Evolutionary conservation across 2,888 invertebrate species (phyloP), one percentile per base, ranked within the genome.

Genomic region (Fragum whitleyi): DNA sequence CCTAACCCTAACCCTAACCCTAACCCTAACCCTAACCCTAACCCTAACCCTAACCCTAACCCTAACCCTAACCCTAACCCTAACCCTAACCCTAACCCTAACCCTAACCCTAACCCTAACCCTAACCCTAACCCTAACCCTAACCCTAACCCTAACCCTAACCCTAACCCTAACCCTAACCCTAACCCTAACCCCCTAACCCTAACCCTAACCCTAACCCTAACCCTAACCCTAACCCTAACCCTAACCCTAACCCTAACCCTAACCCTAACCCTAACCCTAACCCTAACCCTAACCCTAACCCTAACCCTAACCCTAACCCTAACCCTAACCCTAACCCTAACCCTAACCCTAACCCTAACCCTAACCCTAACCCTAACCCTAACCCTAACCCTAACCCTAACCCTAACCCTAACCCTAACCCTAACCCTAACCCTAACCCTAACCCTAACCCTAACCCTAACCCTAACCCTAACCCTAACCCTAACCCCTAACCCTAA

Each of bases 61-160:
- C 79, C 75, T 71, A 67, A 80, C 70, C 79, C 74, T 77, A 74
- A 74, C 77, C 77, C 74, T 77, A 81, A 77, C 81, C 81, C 77
- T 74, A 78, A 73, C 81, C 86, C 79, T 77, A 78, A 79, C 77
- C 79, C 79, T 75, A 79, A 77, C 79, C 79, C 77, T 74, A 76
- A 79, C 81, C 81, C 82, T 72, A 80, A 81, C 82, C 85, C 78
- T 75, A 79, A 81, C 76, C 81, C 81, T 75, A 79, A 85, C 80
- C 82, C 81, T 85, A 86, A 87, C 86, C 86, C 87, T 83, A 81
- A 86, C 80, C 86, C 86, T 85, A 84, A 85, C 84, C 86, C 86
- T 86, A 86, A 87, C 83, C 83, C 87, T 82, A 86, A 85, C 84
- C 88, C 86, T 77, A 85, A 86, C 86, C 88, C 86, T 81, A 83